phyloP scores from a whole-genome alignment of 92 coral and sea anemone genomes.

The Zoanthus sociatus region DNA sequence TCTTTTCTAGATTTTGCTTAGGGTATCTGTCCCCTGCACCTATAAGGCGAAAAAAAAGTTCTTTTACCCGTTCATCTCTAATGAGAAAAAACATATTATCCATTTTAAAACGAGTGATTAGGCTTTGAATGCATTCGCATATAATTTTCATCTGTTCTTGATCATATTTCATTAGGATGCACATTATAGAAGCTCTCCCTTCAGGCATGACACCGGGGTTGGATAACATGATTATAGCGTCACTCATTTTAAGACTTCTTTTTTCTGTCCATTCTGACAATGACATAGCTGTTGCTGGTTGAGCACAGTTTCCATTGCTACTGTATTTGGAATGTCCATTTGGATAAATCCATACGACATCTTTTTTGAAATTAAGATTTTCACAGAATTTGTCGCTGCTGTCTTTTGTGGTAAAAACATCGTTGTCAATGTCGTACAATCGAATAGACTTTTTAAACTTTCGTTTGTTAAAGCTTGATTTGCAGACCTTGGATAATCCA shows the following conservation, averaged over 20 bases:
- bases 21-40: slow-evolving; percentile 47
- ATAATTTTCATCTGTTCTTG: slow-evolving; percentile 37
- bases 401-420: slow-evolving; percentile 29
- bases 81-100: slow-evolving; percentile 38
- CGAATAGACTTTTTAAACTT: slow-evolving; percentile 30
- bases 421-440: slow-evolving; percentile 35
- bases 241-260: slow-evolving; percentile 44
- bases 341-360: slow-evolving; percentile 40
- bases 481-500: slow-evolving; percentile 30
- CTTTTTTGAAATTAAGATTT: slow-evolving; percentile 36
- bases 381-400: slow-evolving; percentile 33
- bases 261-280: slow-evolving; percentile 43
- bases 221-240: slow-evolving; percentile 29
- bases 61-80: slow-evolving; percentile 17
- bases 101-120: slow-evolving; percentile 25
- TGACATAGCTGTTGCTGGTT: slow-evolving; percentile 42
- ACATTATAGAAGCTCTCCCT: slow-evolving; percentile 44
- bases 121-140: slow-evolving; percentile 35
- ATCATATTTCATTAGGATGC: slow-evolving; percentile 20
- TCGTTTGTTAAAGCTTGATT: slow-evolving; percentile 22
- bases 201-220: slow-evolving; percentile 34
- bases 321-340: slow-evolving; percentile 44
- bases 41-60: slow-evolving; percentile 33
- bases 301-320: slow-evolving; percentile 32
- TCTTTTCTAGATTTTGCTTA: slow-evolving; percentile 20